These are phyloP conservation scores for Camelus bactrianus DNA, from an alignment of 2,113 vertebrate genomes.

Conservation along the genomic window DNA sequence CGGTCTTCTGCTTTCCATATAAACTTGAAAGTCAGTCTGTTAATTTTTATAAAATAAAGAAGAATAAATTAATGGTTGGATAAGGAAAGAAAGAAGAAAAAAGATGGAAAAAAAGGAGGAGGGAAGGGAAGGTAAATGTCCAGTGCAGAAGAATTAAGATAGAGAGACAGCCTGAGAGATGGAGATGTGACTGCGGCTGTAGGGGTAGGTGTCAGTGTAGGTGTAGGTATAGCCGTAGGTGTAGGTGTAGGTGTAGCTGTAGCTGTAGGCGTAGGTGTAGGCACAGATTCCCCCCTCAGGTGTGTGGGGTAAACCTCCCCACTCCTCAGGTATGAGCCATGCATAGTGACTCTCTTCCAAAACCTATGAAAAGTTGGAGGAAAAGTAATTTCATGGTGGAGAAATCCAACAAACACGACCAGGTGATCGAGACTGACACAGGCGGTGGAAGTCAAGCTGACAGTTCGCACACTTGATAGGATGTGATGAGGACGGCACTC, in stretches of 20 bases:
- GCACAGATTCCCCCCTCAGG: background rate
- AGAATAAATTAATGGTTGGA: background rate
- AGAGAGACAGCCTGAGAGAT: background rate
- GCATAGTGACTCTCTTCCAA: background rate
- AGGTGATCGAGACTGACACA: background rate
- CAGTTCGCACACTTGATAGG: accelerated
- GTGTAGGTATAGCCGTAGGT: background rate
- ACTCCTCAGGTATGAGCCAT: accelerated
- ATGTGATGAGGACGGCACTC: background rate
- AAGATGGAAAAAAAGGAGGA: background rate
- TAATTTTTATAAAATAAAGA: background rate
- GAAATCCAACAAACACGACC: background rate
- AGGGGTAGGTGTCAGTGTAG: too few relatives aligned
- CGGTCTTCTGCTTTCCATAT: background rate
- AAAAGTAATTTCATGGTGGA: background rate
- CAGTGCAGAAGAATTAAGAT: background rate
- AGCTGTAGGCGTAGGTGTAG: too few relatives aligned
- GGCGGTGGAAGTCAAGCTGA: too few relatives aligned
- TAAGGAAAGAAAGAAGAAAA: background rate
- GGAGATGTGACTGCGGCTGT: too few relatives aligned
- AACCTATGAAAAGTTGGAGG: too few relatives aligned
- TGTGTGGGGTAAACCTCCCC: accelerated
- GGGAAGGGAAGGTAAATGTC: background rate
- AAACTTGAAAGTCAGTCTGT: background rate
- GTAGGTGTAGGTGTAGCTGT: too few relatives aligned